Evolutionary conservation across 2,113 vertebrate genomes (phyloP).

Genomic region (Mixornis gularis): DNA sequence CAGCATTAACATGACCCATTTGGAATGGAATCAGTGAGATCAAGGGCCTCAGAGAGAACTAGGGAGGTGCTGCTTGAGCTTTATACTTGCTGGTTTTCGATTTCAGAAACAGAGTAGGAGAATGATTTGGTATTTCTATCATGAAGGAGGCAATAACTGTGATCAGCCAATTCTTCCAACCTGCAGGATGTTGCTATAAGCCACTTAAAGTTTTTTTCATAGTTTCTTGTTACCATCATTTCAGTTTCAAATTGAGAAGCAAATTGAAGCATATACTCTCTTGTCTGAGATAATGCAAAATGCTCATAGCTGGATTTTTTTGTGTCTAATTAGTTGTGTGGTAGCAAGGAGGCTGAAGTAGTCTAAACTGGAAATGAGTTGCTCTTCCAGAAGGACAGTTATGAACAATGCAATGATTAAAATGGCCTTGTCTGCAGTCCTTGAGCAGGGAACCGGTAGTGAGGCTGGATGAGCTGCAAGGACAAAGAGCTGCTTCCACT

Average conservation of each 20-base stretch:
- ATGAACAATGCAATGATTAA: background rate
- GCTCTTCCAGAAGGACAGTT: background rate
- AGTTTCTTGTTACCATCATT: background rate
- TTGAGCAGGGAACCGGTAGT: background rate
- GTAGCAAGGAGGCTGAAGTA: background rate
- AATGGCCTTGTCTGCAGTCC: background rate
- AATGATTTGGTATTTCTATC: background rate
- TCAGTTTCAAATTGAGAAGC: background rate
- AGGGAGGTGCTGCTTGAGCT: background rate
- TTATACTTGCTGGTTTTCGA: background rate
- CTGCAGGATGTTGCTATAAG: background rate
- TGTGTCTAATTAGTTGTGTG: background rate
- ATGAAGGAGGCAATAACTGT: background rate
- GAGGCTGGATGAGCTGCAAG: background rate
- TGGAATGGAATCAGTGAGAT: background rate
- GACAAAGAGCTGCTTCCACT: background rate
- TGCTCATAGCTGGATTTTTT: background rate
- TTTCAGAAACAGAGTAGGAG: background rate
- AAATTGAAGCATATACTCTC: background rate
- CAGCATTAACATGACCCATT: background rate
- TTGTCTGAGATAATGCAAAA: background rate
- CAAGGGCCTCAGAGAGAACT: background rate
- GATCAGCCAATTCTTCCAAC: background rate
- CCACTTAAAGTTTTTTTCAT: background rate
- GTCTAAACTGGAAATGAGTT: background rate